These are phyloP conservation scores for Micropoecilia bifurca DNA, from an alignment of 2,797 vertebrate species.

Conservation along the genomic window DNA sequence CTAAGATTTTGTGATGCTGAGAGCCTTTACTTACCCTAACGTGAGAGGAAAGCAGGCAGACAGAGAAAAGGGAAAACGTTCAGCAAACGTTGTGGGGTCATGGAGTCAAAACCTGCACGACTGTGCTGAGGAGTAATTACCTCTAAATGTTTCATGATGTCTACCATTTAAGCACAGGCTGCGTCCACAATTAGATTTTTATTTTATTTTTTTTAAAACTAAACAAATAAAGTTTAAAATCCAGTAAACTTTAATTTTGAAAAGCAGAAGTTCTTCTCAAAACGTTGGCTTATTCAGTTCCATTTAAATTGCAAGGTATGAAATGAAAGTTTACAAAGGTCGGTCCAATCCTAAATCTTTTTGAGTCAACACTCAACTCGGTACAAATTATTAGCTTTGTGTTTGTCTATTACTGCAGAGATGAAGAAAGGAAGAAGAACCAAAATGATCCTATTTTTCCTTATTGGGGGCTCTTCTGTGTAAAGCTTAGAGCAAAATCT, in stretches of 20 bases:
- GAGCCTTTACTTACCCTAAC: not conserved
- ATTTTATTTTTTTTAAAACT: not conserved
- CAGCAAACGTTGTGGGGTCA: not conserved
- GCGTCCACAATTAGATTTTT: not conserved
- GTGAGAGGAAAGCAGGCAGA: not conserved
- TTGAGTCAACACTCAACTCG: not conserved
- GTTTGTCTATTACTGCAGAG: not conserved
- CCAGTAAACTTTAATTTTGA: conserved; percentile 1
- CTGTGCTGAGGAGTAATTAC: not conserved
- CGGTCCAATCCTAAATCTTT: conserved; percentile 33
- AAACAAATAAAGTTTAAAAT: not conserved
- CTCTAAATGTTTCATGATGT: not conserved
- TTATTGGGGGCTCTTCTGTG: not conserved
- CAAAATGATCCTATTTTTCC: not conserved
- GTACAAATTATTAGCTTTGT: conserved; percentile 6
- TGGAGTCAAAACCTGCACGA: not conserved
- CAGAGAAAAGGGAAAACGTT: not conserved
- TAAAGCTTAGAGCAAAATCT: not conserved
- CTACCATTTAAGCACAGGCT: not conserved
- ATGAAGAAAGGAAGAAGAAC: not conserved
- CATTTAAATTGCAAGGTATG: conserved; percentile 39
- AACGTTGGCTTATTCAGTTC: conserved; percentile 30
- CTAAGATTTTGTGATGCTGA: not conserved
- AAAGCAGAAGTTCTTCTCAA: conserved; percentile 14
- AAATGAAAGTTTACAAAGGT: conserved; percentile 21